phyloP scores from a whole-genome alignment of 2,888 invertebrate genomes.

The Lepidochitona cinerea region DNA sequence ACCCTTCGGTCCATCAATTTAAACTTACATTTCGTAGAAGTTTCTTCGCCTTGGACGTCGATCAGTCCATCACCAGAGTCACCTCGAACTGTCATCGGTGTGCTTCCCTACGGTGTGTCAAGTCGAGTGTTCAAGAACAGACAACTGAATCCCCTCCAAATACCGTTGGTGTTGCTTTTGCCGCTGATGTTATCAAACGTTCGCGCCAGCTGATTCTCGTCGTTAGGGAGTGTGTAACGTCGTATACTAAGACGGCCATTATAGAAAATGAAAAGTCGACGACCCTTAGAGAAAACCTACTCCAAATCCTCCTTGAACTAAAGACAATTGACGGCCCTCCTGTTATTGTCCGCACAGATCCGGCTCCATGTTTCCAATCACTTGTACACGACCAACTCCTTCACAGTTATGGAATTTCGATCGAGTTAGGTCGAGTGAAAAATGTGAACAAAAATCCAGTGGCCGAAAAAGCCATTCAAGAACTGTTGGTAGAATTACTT shows the following conservation, averaged over 20 bases:
- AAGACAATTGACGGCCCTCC: slow-evolving; percentile 16
- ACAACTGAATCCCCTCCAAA: slow-evolving; percentile 31
- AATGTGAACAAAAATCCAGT: slow-evolving; percentile 39
- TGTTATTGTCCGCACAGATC: slow-evolving; percentile 18
- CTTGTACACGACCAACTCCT: slow-evolving; percentile 14
- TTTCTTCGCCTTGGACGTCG: no score
- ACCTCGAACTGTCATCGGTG: slow-evolving; percentile 33
- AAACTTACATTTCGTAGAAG: no score
- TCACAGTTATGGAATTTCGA: no score
- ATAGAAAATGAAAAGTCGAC: slow-evolving; percentile 14
- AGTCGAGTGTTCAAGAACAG: slow-evolving; percentile 26
- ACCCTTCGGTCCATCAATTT: no score
- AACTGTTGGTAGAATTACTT: slow-evolving; percentile 39
- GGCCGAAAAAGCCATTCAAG: slow-evolving; percentile 42
- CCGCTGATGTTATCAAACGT: slow-evolving; percentile 40
- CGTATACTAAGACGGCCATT: slow-evolving; percentile 21
- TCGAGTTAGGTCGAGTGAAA: no score
- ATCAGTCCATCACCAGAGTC: slow-evolving; percentile 24
- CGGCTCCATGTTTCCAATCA: slow-evolving; percentile 25
- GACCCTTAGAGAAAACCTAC: slow-evolving; percentile 8
- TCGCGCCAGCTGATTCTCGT: slow-evolving; percentile 34
- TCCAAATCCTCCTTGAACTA: not conserved
- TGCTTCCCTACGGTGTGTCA: slow-evolving; percentile 30
- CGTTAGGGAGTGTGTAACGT: slow-evolving; percentile 26
- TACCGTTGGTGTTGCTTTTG: slow-evolving; percentile 32